Evolutionary conservation across 2,113 vertebrate genomes (phyloP), one percentile per base, ranked within the genome.

Genomic region (Genyomyrus donnyi): DNA sequence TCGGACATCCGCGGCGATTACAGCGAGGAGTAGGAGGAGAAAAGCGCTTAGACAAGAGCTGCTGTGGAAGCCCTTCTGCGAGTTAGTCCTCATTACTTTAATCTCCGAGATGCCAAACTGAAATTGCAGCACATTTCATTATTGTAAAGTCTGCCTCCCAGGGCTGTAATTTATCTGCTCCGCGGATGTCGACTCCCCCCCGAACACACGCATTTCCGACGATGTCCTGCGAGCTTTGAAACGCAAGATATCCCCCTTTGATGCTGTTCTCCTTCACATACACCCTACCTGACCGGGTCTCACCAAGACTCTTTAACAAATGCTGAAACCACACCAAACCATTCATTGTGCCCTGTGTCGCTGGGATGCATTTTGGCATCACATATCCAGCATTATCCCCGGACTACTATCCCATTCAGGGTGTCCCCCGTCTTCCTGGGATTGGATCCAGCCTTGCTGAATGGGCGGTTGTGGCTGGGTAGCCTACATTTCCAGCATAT

Each of bases 41-140:
- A n/a, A 45, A n/a, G 31, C 21, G 87, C 35, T 53, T 19, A 24
- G 87, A 45, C 17, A 45, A 45, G 31, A 24, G 87, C 35, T 53
- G 19, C 49, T 88, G 52, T 58, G 21, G 35, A 88, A 88, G 42
- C 39, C 56, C 56, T n/a, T 45, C n/a, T n/a, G 35, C 39, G 21
- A 88, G 87, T 62, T 88, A 66, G 15, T 88, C 42, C 39, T 88
- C 87, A 88, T 88, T 66, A 88, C 52, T 62, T 88, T 88, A 88
- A 88, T 88, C 87, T 88, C 21, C 3, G 56, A 45, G 87, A 88
- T 19, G 53, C 87, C 19, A 17, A 31, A 46, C 35, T 66, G 56
- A 88, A 88, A 45, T 66, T 62, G 56, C 56, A 58, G 53, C 56
- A 88, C 56, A 88, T 88, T 88, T 56, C 87, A 88, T 88, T 88